A percentile compares a stretch with the other conserved stretches of the same genome.
Conservation (phyloP, 2,888 invertebrate genomes). For the Eledona agricola region DNA sequence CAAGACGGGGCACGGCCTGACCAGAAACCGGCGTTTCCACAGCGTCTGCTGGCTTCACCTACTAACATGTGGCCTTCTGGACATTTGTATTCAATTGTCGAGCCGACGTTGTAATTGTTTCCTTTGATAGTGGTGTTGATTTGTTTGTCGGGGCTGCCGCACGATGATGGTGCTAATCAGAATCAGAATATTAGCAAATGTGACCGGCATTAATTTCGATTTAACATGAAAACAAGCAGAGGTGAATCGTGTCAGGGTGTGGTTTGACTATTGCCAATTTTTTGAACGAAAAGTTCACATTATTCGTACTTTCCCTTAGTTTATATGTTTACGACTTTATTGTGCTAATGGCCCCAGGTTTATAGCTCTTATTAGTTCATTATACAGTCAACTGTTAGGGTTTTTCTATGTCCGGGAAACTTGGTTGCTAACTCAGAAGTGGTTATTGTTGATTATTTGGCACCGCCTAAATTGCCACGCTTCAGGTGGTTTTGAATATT, state of each 20-base stretch:
- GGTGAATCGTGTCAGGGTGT: slow-evolving; percentile 27
- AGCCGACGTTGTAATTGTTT: slow-evolving; percentile 74
- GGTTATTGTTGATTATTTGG: slow-evolving; percentile 34
- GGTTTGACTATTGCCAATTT: slow-evolving; percentile 14
- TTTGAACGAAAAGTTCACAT: slow-evolving; percentile 30
- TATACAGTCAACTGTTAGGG: no score
- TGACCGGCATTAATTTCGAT: slow-evolving; percentile 1
- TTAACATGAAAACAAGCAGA: background rate
- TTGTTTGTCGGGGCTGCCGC: slow-evolving; percentile 87
- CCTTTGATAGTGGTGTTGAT: slow-evolving; percentile 84
- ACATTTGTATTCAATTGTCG: slow-evolving; percentile 77
- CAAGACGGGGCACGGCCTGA: slow-evolving; percentile 82
- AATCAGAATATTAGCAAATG: slow-evolving; percentile 4
- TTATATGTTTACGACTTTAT: slow-evolving; percentile 9
- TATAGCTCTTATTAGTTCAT: no score
- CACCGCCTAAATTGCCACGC: slow-evolving; percentile 31
- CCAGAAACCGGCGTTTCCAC: slow-evolving; percentile 83
- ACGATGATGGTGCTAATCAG: slow-evolving; percentile 77
- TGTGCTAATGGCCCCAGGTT: no score
- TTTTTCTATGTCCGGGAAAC: slow-evolving; percentile 18
- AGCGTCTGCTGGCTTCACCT: slow-evolving; percentile 74
- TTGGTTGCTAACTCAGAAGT: slow-evolving; percentile 11
- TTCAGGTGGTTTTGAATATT: slow-evolving; percentile 40
- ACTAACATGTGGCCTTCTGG: slow-evolving; percentile 84
- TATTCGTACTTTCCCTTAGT: slow-evolving; percentile 22